These are phyloP conservation scores for Crocodylus rhombifer DNA, from an alignment of 2,797 vertebrate genomes.

Conservation along the genomic window DNA sequence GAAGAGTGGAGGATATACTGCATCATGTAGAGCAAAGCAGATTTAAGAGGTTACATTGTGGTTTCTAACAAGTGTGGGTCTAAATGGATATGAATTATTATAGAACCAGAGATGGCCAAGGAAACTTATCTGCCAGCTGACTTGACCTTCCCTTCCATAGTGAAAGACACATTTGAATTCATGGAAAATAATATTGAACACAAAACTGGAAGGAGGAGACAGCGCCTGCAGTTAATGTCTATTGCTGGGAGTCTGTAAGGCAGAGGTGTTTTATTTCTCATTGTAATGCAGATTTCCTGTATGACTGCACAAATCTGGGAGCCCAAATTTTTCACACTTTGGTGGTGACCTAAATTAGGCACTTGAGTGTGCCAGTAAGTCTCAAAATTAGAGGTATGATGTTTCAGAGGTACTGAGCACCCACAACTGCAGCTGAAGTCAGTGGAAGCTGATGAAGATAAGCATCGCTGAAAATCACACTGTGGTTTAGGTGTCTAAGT, in stretches of 20 bases:
- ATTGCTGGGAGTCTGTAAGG: not conserved
- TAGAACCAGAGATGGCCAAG: not conserved
- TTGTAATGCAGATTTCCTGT: not conserved
- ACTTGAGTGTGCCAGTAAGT: not conserved
- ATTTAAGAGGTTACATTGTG: not conserved
- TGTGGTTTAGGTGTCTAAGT: too few relatives aligned
- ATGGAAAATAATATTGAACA: not conserved
- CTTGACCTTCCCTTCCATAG: not conserved
- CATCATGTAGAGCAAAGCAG: rapidly evolving
- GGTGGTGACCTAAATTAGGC: not conserved
- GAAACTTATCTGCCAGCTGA: not conserved
- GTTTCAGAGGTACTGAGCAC: not conserved
- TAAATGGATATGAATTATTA: not conserved
- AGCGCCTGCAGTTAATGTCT: not conserved
- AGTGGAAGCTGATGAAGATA: not conserved
- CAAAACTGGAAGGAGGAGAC: not conserved
- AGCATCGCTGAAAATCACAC: not conserved
- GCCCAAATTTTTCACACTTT: not conserved
- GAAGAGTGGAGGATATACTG: conserved; percentile 21
- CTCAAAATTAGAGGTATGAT: too few relatives aligned
- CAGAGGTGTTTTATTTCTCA: not conserved
- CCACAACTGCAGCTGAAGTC: not conserved
- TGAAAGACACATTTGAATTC: not conserved
- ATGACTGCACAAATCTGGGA: not conserved
- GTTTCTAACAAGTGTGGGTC: not conserved